A percentile compares a stretch with the other conserved stretches of the same genome.
Evolutionary conservation across 2,797 vertebrate species (phyloP).

Genomic region (Choloepus didactylus): DNA sequence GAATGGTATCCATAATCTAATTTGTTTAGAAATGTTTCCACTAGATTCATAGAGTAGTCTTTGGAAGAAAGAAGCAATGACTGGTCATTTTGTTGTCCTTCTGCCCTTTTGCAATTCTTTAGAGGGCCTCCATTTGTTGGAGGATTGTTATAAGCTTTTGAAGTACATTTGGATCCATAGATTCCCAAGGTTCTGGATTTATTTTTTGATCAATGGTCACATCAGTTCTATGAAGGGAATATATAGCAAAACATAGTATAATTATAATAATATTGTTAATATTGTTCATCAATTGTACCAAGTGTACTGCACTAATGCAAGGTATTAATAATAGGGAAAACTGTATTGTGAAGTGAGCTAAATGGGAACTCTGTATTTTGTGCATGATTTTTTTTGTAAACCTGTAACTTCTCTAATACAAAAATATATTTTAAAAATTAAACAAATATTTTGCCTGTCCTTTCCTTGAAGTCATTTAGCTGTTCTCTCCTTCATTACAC

Average conservation of each 20-base stretch:
- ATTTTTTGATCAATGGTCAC: constrained; percentile 87
- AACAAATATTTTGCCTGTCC: not conserved
- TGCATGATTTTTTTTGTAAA: too few species aligned
- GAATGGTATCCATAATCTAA: constrained; percentile 91
- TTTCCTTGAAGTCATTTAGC: not conserved
- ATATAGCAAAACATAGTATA: too few species aligned
- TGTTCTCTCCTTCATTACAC: not conserved
- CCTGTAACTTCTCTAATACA: too few species aligned
- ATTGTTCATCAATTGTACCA: too few species aligned
- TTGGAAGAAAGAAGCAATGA: constrained; percentile 55
- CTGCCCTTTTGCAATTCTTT: constrained; percentile 92
- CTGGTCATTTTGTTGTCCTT: constrained; percentile 89
- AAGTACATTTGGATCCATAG: constrained; percentile 91
- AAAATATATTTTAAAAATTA: too few species aligned
- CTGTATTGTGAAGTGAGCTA: too few species aligned
- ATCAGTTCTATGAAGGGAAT: too few species aligned
- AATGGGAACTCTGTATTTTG: too few species aligned
- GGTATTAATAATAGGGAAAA: too few species aligned
- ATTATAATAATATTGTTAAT: too few species aligned
- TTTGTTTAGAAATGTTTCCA: constrained; percentile 94
- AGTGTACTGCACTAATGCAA: too few species aligned
- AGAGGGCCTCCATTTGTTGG: constrained; percentile 93
- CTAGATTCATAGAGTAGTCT: constrained; percentile 81
- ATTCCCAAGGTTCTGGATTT: constrained; percentile 95
- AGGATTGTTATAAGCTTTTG: constrained; percentile 94